These are phyloP conservation scores for Zophobas atratus DNA, from an alignment of 1,140 invertebrate genomes.

Conservation along the genomic window DNA sequence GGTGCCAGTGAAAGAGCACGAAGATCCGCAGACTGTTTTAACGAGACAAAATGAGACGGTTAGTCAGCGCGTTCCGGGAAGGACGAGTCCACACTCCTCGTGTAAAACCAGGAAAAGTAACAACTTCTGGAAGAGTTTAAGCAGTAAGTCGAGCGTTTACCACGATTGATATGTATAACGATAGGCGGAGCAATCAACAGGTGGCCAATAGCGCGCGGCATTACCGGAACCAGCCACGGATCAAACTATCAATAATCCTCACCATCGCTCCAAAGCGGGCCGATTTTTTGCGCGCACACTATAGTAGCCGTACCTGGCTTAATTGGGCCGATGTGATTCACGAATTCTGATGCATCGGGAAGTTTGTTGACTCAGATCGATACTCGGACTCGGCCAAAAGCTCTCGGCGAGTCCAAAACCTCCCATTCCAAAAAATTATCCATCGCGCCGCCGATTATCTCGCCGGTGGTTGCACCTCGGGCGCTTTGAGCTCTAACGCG, in stretches of 20 bases:
- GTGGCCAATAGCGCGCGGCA: slow-evolving; percentile 58
- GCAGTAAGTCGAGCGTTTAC: slow-evolving; percentile 55
- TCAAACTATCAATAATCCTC: slow-evolving; percentile 28
- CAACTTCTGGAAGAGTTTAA: slow-evolving; percentile 53
- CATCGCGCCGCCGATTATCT: too few relatives aligned
- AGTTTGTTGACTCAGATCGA: slow-evolving; percentile 57
- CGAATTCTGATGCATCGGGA: slow-evolving; percentile 52
- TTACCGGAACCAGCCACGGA: slow-evolving; percentile 46
- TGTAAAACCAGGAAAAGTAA: slow-evolving; percentile 47
- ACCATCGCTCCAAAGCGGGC: slow-evolving; percentile 41
- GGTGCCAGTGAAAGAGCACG: slow-evolving; percentile 37
- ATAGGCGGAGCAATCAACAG: slow-evolving; percentile 59
- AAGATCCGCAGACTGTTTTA: slow-evolving; percentile 30
- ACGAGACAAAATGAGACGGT: slow-evolving; percentile 25
- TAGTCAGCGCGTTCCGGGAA: slow-evolving; percentile 44
- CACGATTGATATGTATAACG: slow-evolving; percentile 49
- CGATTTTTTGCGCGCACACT: slow-evolving; percentile 35
- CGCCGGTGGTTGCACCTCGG: too few relatives aligned
- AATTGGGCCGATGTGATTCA: slow-evolving; percentile 45
- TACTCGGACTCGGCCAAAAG: neutral
- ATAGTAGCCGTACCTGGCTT: slow-evolving; percentile 31
- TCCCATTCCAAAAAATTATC: too few relatives aligned
- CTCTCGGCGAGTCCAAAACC: too few relatives aligned
- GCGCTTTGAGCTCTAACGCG: neutral
- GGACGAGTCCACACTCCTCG: slow-evolving; percentile 45